phyloP scores from a whole-genome alignment of 2,113 vertebrate genomes.

The Struthio camelus region DNA sequence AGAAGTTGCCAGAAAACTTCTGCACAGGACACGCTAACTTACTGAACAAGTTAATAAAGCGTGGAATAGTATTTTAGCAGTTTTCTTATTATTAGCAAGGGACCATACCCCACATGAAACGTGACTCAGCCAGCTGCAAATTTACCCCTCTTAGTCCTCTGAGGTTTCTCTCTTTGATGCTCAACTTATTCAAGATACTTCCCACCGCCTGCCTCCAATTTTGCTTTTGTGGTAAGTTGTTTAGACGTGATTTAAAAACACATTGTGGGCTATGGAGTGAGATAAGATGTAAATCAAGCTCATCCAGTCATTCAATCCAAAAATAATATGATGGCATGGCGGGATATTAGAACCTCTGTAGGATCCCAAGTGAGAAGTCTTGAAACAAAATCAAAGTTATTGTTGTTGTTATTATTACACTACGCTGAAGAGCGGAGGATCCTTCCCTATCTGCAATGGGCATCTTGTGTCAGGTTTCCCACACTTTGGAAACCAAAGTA shows the following conservation, averaged over 20 bases:
- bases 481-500: constrained; percentile 64
- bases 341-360: constrained; percentile 44
- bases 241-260: constrained; percentile 72
- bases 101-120: constrained; percentile 60
- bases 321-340: constrained; percentile 60
- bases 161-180: constrained; percentile 69
- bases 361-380: constrained; percentile 63
- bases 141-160: constrained; percentile 53
- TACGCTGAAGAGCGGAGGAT: constrained; percentile 16
- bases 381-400: constrained; percentile 64
- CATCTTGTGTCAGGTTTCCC: constrained; percentile 71
- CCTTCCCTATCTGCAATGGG: constrained; percentile 52
- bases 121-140: constrained; percentile 67
- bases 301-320: constrained; percentile 70
- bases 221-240: constrained; percentile 53
- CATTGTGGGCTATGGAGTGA: constrained; percentile 31
- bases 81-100: constrained; percentile 63
- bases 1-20: neutral
- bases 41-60: constrained; percentile 47
- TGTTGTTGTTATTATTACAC: constrained; percentile 52
- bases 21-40: constrained; percentile 4
- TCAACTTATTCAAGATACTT: constrained; percentile 57
- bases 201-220: constrained; percentile 54
- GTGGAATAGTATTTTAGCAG: constrained; percentile 58
- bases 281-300: constrained; percentile 72